Percentiles rank a stretch among this genome's conserved stretches.
Conservation (phyloP, 2,113 vertebrate species). For the Sphaerodactylus townsendi region DNA sequence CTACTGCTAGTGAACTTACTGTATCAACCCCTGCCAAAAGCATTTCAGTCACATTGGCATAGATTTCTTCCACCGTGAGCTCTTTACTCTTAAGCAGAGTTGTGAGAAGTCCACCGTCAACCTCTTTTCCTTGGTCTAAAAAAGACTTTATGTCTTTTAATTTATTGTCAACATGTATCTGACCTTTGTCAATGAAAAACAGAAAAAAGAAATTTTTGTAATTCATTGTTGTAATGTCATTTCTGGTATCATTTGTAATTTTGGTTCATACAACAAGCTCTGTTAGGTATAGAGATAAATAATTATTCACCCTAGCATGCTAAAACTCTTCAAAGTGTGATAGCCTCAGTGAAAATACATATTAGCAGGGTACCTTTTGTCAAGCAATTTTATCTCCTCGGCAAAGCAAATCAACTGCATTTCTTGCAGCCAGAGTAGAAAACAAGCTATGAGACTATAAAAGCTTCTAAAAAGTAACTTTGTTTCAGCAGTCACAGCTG, state of each 20-base stretch:
- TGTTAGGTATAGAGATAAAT: neutral
- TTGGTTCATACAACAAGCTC: neutral
- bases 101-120: slow-evolving; percentile 87
- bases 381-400: neutral
- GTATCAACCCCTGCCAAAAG: slow-evolving; percentile 93
- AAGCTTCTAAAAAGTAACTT: neutral
- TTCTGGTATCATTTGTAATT: neutral
- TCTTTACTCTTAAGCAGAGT: slow-evolving; percentile 84
- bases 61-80: slow-evolving; percentile 90
- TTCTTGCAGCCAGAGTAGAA: neutral
- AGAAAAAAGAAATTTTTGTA: slow-evolving; percentile 3
- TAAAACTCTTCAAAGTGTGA: neutral
- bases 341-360: neutral
- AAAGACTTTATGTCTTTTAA: slow-evolving; percentile 79
- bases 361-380: neutral
- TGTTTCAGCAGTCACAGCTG: neutral
- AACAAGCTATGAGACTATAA: neutral
- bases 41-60: slow-evolving; percentile 93
- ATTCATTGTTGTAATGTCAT: slow-evolving; percentile 19
- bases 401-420: neutral
- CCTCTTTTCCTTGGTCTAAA: slow-evolving; percentile 74
- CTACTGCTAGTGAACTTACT: slow-evolving; percentile 64
- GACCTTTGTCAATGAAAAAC: slow-evolving; percentile 74
- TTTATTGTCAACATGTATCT: slow-evolving; percentile 85
- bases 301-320: neutral